phyloP scores from a whole-genome alignment of 2,797 vertebrate genomes.

The Sebastes ruberrimus region DNA sequence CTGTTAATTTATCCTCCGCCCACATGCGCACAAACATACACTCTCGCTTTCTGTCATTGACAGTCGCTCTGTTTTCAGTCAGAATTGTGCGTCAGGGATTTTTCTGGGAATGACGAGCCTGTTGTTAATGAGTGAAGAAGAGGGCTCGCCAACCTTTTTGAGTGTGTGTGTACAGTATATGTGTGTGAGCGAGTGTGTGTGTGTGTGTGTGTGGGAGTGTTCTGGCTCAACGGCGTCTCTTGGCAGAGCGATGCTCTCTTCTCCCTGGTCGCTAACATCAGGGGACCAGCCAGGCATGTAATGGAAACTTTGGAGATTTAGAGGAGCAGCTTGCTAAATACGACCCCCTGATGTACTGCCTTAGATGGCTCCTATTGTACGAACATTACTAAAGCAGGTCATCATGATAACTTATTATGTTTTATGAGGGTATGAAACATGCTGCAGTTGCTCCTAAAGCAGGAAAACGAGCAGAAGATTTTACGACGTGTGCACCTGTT shows the following conservation, averaged over 20 bases:
- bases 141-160: conserved; percentile 41
- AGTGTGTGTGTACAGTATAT: conserved; percentile 40
- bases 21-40: conserved; percentile 44
- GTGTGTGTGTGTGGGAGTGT: conserved; percentile 51
- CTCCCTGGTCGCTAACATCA: conserved; percentile 70
- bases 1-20: conserved; percentile 70
- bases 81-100: conserved; percentile 51
- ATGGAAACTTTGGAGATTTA: conserved; percentile 79
- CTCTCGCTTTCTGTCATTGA: conserved; percentile 31
- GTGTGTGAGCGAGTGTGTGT: conserved; percentile 28
- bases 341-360: conserved; percentile 55
- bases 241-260: conserved; percentile 58
- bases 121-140: conserved; percentile 59
- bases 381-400: conserved; percentile 41
- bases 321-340: conserved; percentile 73
- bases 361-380: conserved; percentile 55
- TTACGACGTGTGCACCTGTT: conserved; percentile 30
- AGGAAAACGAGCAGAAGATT: conserved; percentile 24
- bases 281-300: conserved; percentile 73
- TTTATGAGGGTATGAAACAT: conserved; percentile 49
- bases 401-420: conserved; percentile 45
- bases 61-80: conserved; percentile 56
- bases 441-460: conserved; percentile 18
- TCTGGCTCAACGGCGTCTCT: conserved; percentile 63
- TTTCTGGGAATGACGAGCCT: conserved; percentile 70